phyloP scores from a whole-genome alignment of 1,140 invertebrate genomes.

The Ditylenchus dipsaci region DNA sequence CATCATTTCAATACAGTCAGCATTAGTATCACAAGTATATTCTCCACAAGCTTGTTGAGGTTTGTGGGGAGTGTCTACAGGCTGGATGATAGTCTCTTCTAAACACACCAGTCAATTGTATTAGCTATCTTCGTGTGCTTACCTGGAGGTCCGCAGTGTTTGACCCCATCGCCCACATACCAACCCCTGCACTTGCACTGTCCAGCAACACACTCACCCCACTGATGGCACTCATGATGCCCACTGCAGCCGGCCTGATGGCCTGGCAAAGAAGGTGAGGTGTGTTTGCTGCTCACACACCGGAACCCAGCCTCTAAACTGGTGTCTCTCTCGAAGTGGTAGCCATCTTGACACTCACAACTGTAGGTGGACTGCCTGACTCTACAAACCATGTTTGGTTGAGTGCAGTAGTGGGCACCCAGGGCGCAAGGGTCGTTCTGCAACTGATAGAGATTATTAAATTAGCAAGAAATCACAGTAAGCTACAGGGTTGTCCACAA shows the following conservation, averaged over 20 bases:
- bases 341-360: constrained; percentile 34
- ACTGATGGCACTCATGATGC: constrained; percentile 46
- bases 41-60: constrained; percentile 8
- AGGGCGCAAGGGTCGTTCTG: constrained; percentile 16
- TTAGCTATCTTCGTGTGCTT: neutral
- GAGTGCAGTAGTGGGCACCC: constrained; percentile 27
- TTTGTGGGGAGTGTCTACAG: neutral
- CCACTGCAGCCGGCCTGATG: constrained; percentile 6
- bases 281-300: constrained; percentile 18
- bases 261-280: neutral
- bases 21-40: constrained; percentile 28
- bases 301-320: constrained; percentile 21
- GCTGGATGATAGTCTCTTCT: neutral
- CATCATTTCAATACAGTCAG: constrained; percentile 11
- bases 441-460: neutral
- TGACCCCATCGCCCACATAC: constrained; percentile 46
- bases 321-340: constrained; percentile 21
- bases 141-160: constrained; percentile 46
- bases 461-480: too few species aligned
- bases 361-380: constrained; percentile 12
- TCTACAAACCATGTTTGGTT: constrained; percentile 34
- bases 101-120: neutral
- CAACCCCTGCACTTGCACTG: constrained; percentile 44
- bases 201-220: constrained; percentile 42
- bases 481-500: too few species aligned